Base-by-base conservation (phyloP, 1,140 invertebrate genomes). In the Hyles euphorbiae region DNA sequence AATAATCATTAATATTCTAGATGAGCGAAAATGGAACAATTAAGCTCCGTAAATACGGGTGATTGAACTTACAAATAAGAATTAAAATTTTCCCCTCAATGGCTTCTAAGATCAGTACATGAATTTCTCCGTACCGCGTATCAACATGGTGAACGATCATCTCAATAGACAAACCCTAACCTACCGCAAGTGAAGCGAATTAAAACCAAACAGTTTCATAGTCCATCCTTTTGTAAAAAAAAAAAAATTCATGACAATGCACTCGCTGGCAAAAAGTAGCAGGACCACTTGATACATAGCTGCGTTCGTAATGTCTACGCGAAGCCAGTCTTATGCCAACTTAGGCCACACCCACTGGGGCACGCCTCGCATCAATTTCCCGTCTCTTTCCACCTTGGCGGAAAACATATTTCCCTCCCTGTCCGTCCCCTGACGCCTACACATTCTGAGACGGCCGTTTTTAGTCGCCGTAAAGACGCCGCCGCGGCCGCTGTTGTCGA, bases 181-280 rank as follows among this genome's bases (percentile, higher is more conserved):
- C 71, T 76, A 75, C 66, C 69, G 46, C 68, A 78, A 73, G 63
- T 53, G 57, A 68, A 65, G 53, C 61, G 60, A 71, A 69, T 76
- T 63, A 67, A 65, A 63, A 64, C 34, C 64, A 51, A 52, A 62
- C 61, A 43, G 56, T 68, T 70, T 70, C 63, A 74, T 69, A 77
- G 70, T 68, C 69, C 63, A 68, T 66, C 59, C 40, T 58, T 55
- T 53, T n/a, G 11, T 22, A 33, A 53, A 34, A 74, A 74, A 74
- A n/a, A 84, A 85, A 82, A 83, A 74, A 68, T 47, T 34, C 61
- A 76, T 81, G 83, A 88, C 83, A 84, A 84, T 86, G 80, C 81
- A 78, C 78, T 62, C 60, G 11, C 0, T 5, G 5, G 67, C 79
- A 85, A 86, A 88, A 87, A 85, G 45, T 50, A 33, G 49, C 58